These are phyloP conservation scores for Monopterus albus DNA, from an alignment of 2,113 vertebrate genomes.

Conservation along the genomic window DNA sequence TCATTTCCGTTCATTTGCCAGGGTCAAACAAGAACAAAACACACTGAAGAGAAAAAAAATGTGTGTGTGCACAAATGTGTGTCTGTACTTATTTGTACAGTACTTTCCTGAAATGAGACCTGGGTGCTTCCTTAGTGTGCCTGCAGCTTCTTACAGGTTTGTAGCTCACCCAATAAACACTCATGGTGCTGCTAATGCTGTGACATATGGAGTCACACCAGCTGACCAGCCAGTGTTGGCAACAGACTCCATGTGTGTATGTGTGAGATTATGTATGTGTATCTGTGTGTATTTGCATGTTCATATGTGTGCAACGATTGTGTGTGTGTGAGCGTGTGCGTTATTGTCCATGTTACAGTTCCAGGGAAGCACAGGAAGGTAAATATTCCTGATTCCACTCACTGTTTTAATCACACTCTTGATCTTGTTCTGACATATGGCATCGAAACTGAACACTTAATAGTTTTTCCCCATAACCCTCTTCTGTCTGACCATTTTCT, in stretches of 20 bases:
- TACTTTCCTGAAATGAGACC: neutral
- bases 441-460: too few relatives aligned
- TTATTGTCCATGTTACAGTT: conserved; percentile 30
- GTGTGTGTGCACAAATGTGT: neutral
- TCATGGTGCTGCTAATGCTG: conserved; percentile 14
- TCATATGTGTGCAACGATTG: neutral
- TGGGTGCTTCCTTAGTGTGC: neutral
- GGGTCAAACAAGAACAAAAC: neutral
- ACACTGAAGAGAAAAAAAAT: neutral
- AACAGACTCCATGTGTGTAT: conserved; percentile 23
- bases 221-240: conserved; percentile 29
- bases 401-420: too few relatives aligned
- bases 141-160: neutral
- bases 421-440: too few relatives aligned
- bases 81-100: neutral
- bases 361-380: conserved; percentile 47
- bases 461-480: too few relatives aligned
- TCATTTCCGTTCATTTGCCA: neutral
- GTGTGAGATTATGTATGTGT: conserved; percentile 18
- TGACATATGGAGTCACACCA: conserved; percentile 51
- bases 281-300: neutral
- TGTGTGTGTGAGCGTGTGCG: neutral
- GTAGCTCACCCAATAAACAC: neutral
- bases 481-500: too few relatives aligned
- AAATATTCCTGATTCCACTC: conserved; percentile 57